Conservation (phyloP, 2,888 invertebrate genomes). For the Rhogogaster chlorosoma region DNA sequence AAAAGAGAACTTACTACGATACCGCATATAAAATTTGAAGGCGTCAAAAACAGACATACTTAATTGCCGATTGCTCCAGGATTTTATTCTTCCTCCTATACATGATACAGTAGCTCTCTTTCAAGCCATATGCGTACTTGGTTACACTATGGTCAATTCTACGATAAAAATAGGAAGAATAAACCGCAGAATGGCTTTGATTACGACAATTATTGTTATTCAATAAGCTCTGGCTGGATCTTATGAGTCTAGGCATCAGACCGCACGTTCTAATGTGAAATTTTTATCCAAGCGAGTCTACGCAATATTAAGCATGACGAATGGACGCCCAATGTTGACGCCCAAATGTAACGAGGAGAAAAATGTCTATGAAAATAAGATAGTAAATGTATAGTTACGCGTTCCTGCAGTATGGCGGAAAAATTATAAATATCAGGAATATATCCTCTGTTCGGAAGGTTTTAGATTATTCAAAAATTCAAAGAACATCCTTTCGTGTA, state of each 20-base stretch:
- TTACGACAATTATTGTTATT: not conserved
- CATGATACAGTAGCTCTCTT: not conserved
- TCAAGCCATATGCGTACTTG: not conserved
- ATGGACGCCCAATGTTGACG: constrained; percentile 1
- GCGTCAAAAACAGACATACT: not conserved
- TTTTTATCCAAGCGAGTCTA: not conserved
- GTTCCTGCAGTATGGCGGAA: not conserved
- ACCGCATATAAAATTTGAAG: not conserved
- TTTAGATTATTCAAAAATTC: not conserved
- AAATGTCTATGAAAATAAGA: not conserved
- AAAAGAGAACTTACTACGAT: not conserved
- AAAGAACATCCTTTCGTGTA: not conserved
- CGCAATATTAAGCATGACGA: constrained; percentile 8
- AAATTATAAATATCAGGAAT: not conserved
- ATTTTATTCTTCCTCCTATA: not conserved
- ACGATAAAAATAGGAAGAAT: not conserved
- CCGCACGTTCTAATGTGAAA: not conserved
- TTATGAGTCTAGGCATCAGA: not conserved
- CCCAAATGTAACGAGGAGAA: not conserved
- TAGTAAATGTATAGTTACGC: not conserved
- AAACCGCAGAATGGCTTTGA: not conserved
- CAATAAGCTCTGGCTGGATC: not conserved
- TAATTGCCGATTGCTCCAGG: not conserved
- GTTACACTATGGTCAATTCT: not conserved
- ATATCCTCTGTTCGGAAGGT: not conserved